Base-by-base conservation (phyloP, 2,888 invertebrate species). In the Hemaris fuciformis region DNA sequence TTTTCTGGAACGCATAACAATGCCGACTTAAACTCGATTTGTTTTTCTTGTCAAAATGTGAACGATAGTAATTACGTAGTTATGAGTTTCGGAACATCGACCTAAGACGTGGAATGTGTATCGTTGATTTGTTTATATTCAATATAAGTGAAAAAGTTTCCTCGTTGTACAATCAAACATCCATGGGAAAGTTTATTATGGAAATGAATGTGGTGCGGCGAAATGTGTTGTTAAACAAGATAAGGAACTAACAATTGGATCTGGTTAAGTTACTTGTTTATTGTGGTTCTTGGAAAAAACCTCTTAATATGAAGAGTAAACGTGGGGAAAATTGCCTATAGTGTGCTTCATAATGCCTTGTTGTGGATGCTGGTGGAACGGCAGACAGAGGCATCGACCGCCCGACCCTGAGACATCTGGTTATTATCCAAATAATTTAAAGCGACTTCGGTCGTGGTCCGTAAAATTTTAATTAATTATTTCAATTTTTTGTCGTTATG, bases 311-410 rank as follows among this genome's bases (percentile, higher is more conserved):
- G 53, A 53, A 53, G 53, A 18, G 27, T 18, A 31, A 53, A 53
- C 57, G 66, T 70, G 66, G 62, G 64, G 59, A 67, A 57, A 64
- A 63, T 67, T 65, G 66, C 70, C 64, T 68, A 68, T 64, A 66
- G 70, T 72, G 73, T 62, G 66, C 41, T 68, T 63, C 69, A 74
- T 68, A 27, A 91, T 92, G 92, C 88, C 91, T 67, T 92, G 92
- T 74, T 92, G 92, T 79, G 91, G 91, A 8, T 92, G 92, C 75
- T 92, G 92, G 92, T 91, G 92, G 91, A 91, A 86, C 62, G 91
- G 92, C 72, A 85, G 90, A 74, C 91, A 90, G 80, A 80, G 92
- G 72, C 92, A 91, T 73, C 88, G 92, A 69, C 92, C 91, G 57
- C 91, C 91, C 65, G 88, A 91, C 59, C 68, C 83, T 61, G 77